Evolutionary conservation across 2,797 vertebrate species (phyloP).

Genomic region (Phylloscopus collybita): DNA sequence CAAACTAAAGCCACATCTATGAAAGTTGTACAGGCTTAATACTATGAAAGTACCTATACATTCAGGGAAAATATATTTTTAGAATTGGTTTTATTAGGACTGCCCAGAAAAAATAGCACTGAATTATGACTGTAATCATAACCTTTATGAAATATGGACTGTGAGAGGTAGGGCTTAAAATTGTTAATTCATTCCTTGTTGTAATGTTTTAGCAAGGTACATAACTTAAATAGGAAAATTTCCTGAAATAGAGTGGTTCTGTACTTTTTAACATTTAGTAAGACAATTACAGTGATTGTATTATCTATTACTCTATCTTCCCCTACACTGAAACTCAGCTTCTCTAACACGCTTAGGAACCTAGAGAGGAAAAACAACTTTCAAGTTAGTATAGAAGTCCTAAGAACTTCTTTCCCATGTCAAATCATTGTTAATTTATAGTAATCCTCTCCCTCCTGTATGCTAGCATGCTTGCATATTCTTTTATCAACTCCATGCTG

Average conservation of each 20-base stretch:
- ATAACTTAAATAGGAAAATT: neutral
- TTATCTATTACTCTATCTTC: neutral
- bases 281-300: neutral
- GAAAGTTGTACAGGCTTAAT: neutral
- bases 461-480: neutral
- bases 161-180: neutral
- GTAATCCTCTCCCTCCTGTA: neutral
- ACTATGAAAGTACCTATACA: neutral
- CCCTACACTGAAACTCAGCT: neutral
- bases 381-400: neutral
- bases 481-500: neutral
- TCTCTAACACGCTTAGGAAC: neutral
- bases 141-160: neutral
- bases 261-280: neutral
- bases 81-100: neutral
- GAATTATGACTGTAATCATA: neutral
- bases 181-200: neutral
- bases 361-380: neutral
- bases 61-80: neutral
- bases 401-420: neutral
- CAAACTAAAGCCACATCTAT: neutral
- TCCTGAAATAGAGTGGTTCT: neutral
- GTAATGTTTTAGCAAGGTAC: neutral
- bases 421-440: conserved; percentile 9
- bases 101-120: neutral